Base-by-base conservation (phyloP, 2,888 invertebrate species). In the Calameuta idolon region DNA sequence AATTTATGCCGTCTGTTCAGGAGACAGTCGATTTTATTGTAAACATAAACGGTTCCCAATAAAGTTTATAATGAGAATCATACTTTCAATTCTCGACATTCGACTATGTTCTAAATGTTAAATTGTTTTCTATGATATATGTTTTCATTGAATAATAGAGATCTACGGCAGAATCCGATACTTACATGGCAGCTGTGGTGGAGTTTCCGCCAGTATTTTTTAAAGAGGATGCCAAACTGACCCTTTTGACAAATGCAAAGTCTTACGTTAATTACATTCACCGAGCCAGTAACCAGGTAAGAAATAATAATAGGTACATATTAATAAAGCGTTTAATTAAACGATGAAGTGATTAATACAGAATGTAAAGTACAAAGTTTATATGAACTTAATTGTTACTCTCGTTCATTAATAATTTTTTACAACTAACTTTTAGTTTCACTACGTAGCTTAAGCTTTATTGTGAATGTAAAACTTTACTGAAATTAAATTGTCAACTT, bases 181-280 rank as follows among this genome's bases (percentile, higher is more conserved):
- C 76, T 34, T 89, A 89, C 76, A 77, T 79, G 15, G 89, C 84
- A 4, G 89, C 88, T 1, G 89, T 89, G 4, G 88, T 89, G 5
- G 89, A 89, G 77, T 89, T 83, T 79, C 69, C 80, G 76, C 81
- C 83, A 34, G 76, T 80, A 74, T 2, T 40, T 69, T 75, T 77
- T 55, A 55, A 23, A 55, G 9, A 55, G 9, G 23, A 55, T 55
- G 23, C 55, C 23, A 55, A 55, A 9, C 9, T 55, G 23, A 55
- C 55, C 2, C 5, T 55, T 23, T 23, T 9, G 55, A 55, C 55
- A 55, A 55, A 55, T 55, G 55, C 23, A 55, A 55, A 23, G 2
- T 23, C 55, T 55, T 55, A 55, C 23, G 23, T 55, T 15, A 23
- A 55, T 55, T 55, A 9, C 23, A 55, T 55, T 15, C 5, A 23